Evolutionary conservation across 2,797 vertebrate genomes (phyloP).

Genomic region (Coreius guichenoti): DNA sequence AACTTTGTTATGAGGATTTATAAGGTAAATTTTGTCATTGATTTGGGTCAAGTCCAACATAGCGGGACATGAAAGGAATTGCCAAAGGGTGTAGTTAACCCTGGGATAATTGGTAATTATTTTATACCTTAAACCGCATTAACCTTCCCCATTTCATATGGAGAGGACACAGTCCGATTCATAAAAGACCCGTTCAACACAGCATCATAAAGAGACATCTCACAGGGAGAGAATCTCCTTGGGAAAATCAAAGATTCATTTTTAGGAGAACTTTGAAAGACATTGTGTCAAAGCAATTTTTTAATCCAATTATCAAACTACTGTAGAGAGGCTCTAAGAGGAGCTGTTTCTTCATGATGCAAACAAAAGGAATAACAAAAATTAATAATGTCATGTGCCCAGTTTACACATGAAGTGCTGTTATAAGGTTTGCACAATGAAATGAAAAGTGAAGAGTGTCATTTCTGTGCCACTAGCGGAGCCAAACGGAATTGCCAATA

Average conservation of each 20-base stretch:
- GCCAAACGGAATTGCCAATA: neutral
- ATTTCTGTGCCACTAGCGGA: neutral
- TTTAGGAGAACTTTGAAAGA: constrained; percentile 30
- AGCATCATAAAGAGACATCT: constrained; percentile 31
- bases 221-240: constrained; percentile 29
- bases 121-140: constrained; percentile 64
- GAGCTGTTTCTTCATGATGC: constrained; percentile 27
- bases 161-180: constrained; percentile 48
- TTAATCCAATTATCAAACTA: constrained; percentile 36
- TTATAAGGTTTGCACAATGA: neutral
- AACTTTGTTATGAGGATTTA: constrained; percentile 59
- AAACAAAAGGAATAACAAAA: constrained; percentile 16
- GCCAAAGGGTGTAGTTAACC: constrained; percentile 66
- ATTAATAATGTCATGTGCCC: neutral
- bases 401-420: constrained; percentile 5
- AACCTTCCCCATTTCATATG: constrained; percentile 61
- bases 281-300: constrained; percentile 41
- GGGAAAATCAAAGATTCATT: neutral
- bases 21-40: constrained; percentile 61
- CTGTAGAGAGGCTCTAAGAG: constrained; percentile 36
- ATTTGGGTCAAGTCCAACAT: constrained; percentile 65
- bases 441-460: neutral
- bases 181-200: constrained; percentile 16
- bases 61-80: constrained; percentile 58
- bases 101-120: constrained; percentile 67